Evolutionary conservation across 2,113 vertebrate species (phyloP), one percentile per base, ranked within the genome.

Genomic region (Gracilinanus agilis): DNA sequence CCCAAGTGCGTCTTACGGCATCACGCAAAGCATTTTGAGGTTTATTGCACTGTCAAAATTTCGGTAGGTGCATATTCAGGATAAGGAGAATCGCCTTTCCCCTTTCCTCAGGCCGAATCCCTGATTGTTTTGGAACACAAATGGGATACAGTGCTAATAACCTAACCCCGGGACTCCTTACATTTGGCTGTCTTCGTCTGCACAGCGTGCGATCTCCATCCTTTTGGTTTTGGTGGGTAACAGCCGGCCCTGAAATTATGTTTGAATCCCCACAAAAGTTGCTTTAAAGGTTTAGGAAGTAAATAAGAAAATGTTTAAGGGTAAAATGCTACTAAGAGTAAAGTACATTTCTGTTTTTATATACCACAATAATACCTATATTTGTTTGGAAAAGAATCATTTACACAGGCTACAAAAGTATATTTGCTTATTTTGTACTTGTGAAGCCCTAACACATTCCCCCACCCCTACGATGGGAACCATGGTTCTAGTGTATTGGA

Each of bases 1-100:
- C 2, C 0, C 2, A 40, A 40, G 54, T 2, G 27, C 95, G 83
- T 56, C 9, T 93, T 94, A 96, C 92, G n/a, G 90, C 96, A 94
- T 25, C 53, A 0, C 95, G 93, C 67, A 23, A 40, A 21, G 7
- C 19, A 1, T 83, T 0, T 0, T 83, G 34, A n/a, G 34, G n/a
- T 40, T 83, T 83, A 21, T n/a, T 8, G 13, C 16, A 21, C 67
- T 2, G 13, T 12, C 67, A 21, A 34, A 12, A 16, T 67, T 67
- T 10, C 58, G 29, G 2, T 11, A 12, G 61, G 19, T 3, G 1
- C n/a, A 21, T 40, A 75, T n/a, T n/a, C 67, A n/a, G 34, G 0
- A 29, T 34, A 13, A 61, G 27, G 11, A 29, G 27, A 5, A 12
- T 25, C 24, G 6, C 55, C 55, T 21, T 61, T 1, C 1, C 34